phyloP scores from a whole-genome alignment of 2,888 invertebrate genomes.

The Tanytarsus gracilentus region DNA sequence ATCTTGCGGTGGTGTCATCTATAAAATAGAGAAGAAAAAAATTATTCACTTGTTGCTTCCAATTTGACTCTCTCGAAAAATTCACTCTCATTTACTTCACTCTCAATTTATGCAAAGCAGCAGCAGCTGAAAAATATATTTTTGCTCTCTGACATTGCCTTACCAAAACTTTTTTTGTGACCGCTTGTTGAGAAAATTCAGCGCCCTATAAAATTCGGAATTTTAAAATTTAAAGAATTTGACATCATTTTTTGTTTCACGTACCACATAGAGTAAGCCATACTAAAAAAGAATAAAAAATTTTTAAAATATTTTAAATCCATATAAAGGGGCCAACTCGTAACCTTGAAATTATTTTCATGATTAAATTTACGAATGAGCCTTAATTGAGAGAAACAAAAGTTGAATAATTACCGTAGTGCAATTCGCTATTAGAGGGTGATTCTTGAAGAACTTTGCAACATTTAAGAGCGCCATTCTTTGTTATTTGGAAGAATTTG shows the following conservation, averaged over 20 bases:
- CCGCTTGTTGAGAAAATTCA: constrained; percentile 68
- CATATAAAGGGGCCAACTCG: background rate
- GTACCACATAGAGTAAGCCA: constrained; percentile 54
- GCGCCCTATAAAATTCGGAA: constrained; percentile 49
- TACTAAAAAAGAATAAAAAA: constrained; percentile 49
- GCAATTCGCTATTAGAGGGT: constrained; percentile 50
- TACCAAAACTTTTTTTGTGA: constrained; percentile 59
- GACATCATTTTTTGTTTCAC: background rate
- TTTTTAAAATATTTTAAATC: constrained; percentile 36
- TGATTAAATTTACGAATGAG: constrained; percentile 39
- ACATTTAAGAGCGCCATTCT: constrained; percentile 26
- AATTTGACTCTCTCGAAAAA: background rate
- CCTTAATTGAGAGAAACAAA: constrained; percentile 35
- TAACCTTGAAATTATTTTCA: too few relatives aligned
- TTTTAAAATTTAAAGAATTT: background rate
- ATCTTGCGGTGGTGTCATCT: constrained; percentile 39
- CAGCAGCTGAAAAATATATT: constrained; percentile 14
- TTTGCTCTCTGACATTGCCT: constrained; percentile 35
- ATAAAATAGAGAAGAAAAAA: constrained; percentile 30
- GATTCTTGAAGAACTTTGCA: constrained; percentile 41
- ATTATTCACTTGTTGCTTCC: background rate
- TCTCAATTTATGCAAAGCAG: background rate
- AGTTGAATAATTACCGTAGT: too few relatives aligned
- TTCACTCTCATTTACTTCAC: background rate
- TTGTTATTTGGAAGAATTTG: background rate